A percentile compares a stretch with the other conserved stretches of the same genome.
Evolutionary conservation across 2,797 vertebrate species (phyloP).

Genomic region (Rhinogobio ventralis): DNA sequence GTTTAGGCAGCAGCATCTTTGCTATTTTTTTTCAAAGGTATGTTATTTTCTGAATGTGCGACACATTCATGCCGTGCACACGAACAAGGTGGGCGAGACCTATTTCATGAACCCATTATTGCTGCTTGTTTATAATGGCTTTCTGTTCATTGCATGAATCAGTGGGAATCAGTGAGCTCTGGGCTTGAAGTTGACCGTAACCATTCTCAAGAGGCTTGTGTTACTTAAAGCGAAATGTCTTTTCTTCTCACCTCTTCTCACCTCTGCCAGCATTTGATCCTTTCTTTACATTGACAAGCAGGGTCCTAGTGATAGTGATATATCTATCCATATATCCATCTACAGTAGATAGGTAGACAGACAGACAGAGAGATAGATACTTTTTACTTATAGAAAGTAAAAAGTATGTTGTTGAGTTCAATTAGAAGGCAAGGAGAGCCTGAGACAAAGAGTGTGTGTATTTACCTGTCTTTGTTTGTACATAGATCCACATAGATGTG

Average conservation of each 20-base stretch:
- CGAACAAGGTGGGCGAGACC: slow-evolving; percentile 69
- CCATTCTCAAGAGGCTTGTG: neutral
- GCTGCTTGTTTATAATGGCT: slow-evolving; percentile 72
- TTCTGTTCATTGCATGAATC: slow-evolving; percentile 61
- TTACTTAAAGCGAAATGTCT: slow-evolving; percentile 8
- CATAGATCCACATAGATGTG: neutral
- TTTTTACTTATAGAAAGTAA: too few relatives aligned
- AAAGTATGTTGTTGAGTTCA: too few relatives aligned
- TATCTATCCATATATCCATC: too few relatives aligned
- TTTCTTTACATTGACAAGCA: neutral
- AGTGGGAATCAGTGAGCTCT: neutral
- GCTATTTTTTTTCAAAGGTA: slow-evolving; percentile 21
- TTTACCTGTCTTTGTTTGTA: neutral
- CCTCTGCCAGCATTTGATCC: neutral
- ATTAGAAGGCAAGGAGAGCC: too few relatives aligned
- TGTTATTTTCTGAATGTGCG: neutral
- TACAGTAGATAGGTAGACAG: too few relatives aligned
- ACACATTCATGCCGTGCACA: slow-evolving; percentile 12
- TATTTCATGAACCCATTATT: slow-evolving; percentile 78
- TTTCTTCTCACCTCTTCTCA: slow-evolving; percentile 8
- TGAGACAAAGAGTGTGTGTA: neutral
- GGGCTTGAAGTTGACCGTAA: neutral
- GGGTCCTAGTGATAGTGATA: neutral
- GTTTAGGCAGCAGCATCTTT: neutral
- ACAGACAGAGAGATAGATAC: too few relatives aligned